Percentiles rank a stretch among this genome's conserved stretches.
Conservation (phyloP, 2,888 invertebrate species). For the Sesia apiformis region DNA sequence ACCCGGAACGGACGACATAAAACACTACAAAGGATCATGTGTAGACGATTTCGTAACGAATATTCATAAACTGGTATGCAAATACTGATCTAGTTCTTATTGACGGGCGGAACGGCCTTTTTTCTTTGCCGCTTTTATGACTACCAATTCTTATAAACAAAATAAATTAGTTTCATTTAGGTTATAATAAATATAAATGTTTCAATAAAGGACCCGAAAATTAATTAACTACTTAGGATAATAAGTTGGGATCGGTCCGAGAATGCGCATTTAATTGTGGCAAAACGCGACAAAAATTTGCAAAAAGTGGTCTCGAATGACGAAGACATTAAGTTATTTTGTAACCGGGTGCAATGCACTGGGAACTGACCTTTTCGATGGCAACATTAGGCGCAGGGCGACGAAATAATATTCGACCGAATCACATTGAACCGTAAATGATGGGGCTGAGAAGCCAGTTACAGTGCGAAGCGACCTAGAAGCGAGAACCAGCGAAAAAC, state of each 20-base stretch:
- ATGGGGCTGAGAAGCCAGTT: not conserved
- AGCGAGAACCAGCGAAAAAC: not conserved
- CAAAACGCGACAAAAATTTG: constrained; percentile 35
- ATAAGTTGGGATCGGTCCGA: constrained; percentile 42
- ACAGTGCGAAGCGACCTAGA: not conserved
- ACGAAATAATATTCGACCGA: constrained; percentile 32
- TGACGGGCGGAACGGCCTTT: constrained; percentile 2
- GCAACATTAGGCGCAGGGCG: constrained; percentile 13
- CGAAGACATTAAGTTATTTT: constrained; percentile 56
- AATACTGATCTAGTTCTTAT: constrained; percentile 12
- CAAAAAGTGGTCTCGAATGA: constrained; percentile 48
- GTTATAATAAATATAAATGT: constrained; percentile 24
- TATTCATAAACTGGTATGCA: constrained; percentile 10
- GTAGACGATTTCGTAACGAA: constrained; percentile 18
- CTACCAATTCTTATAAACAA: not conserved
- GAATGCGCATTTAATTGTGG: constrained; percentile 53
- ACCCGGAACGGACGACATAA: constrained; percentile 47
- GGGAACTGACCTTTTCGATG: constrained; percentile 38
- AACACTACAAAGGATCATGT: constrained; percentile 40
- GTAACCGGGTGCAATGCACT: constrained; percentile 61
- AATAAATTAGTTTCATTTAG: not conserved
- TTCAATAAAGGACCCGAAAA: constrained; percentile 45
- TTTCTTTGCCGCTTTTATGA: not conserved
- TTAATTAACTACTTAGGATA: constrained; percentile 63
- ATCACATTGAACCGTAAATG: constrained; percentile 23